These are phyloP conservation scores for Macrophya alboannulata DNA, from an alignment of 2,888 invertebrate genomes.

Conservation along the genomic window DNA sequence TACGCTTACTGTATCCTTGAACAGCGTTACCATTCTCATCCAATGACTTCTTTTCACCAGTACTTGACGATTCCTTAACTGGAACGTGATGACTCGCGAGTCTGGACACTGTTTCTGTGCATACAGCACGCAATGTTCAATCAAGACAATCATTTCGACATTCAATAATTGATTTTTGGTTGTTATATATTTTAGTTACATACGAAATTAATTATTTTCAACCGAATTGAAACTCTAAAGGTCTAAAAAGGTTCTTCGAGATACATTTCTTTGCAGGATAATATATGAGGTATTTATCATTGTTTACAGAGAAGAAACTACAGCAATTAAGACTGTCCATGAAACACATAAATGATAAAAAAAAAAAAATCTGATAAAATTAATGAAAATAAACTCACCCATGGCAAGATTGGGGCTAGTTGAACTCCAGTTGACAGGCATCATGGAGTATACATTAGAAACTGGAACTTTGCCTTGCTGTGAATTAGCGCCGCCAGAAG, in stretches of 20 bases:
- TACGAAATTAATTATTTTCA: not conserved
- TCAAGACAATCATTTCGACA: conserved; percentile 27
- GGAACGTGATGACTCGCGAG: conserved; percentile 70
- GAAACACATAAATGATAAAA: not conserved
- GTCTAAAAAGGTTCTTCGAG: not conserved
- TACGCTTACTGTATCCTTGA: conserved; percentile 79
- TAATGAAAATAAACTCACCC: conserved; percentile 68
- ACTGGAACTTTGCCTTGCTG: conserved; percentile 71
- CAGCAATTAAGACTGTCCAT: not conserved
- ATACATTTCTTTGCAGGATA: not conserved
- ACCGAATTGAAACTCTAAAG: not conserved
- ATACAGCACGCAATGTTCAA: conserved; percentile 54
- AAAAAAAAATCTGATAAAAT: not conserved
- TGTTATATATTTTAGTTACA: not conserved
- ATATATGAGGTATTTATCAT: not conserved
- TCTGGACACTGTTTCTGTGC: conserved; percentile 68
- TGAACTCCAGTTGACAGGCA: conserved; percentile 74
- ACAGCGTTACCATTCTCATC: conserved; percentile 93
- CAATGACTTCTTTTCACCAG: conserved; percentile 83
- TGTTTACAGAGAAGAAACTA: not conserved
- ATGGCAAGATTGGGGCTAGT: conserved; percentile 75
- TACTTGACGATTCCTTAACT: conserved; percentile 68
- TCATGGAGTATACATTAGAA: conserved; percentile 73
- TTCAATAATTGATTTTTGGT: not conserved
- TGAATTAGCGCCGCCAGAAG: conserved; percentile 68